phyloP scores from a whole-genome alignment of 2,113 vertebrate genomes.

The Oryctolagus cuniculus region mOryCun1.1 NC_091434.1:24786001-24786500 shows the following conservation, averaged over 20 bases:
- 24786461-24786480: conserved; percentile 11
- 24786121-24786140: not conserved
- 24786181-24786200: not conserved
- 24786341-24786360: not conserved
- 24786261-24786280: conserved; percentile 20
- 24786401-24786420: not conserved
- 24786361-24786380: not conserved
- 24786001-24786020: not conserved
- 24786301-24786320: not conserved
- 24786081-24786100: not conserved
- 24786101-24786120: not conserved
- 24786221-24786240: not conserved
- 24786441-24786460: conserved; percentile 12
- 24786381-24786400: not conserved
- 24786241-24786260: not conserved
- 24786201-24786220: not conserved
- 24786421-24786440: conserved; percentile 11
- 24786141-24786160: not conserved
- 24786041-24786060: not conserved
- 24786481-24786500: conserved; percentile 23
- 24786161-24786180: not conserved
- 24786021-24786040: not conserved
- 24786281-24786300: conserved; percentile 26
- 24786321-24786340: not conserved
- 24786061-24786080: not conserved